Percentiles rank a stretch among this genome's conserved stretches.
Conservation (phyloP, 2,113 vertebrate genomes). For the Monarcha castaneiventris region DNA sequence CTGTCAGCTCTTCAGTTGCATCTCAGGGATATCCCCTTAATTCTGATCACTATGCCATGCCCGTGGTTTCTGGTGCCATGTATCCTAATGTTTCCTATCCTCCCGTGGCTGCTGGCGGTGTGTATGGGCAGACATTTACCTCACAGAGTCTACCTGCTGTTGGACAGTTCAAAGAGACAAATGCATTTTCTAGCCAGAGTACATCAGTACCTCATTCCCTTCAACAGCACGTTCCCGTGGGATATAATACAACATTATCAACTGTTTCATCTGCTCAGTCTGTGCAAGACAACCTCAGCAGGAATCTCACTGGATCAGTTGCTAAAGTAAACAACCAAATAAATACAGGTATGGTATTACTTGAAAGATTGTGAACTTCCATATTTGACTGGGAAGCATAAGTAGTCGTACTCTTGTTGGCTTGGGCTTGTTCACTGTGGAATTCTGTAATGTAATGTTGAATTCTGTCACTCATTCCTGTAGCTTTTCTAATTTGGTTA, state of each 20-base stretch:
- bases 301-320: constrained; percentile 39
- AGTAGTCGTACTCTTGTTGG: background rate
- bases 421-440: background rate
- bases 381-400: background rate
- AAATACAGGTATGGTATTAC: constrained; percentile 58
- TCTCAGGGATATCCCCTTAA: constrained; percentile 77
- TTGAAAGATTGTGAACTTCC: background rate
- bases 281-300: constrained; percentile 45
- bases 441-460: background rate
- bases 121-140: constrained; percentile 81
- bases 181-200: constrained; percentile 65
- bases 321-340: constrained; percentile 52
- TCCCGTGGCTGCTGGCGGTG: constrained; percentile 72
- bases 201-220: constrained; percentile 62
- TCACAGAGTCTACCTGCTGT: constrained; percentile 70
- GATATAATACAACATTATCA: constrained; percentile 56
- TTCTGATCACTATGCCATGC: constrained; percentile 70
- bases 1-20: constrained; percentile 67
- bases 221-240: constrained; percentile 70
- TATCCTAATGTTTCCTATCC: constrained; percentile 82
- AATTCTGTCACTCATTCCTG: background rate
- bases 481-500: background rate
- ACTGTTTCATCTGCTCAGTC: constrained; percentile 63
- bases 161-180: constrained; percentile 58
- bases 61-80: constrained; percentile 59